phyloP scores from a whole-genome alignment of 1,140 invertebrate species.

The Tetragnatha versicolor region DNA sequence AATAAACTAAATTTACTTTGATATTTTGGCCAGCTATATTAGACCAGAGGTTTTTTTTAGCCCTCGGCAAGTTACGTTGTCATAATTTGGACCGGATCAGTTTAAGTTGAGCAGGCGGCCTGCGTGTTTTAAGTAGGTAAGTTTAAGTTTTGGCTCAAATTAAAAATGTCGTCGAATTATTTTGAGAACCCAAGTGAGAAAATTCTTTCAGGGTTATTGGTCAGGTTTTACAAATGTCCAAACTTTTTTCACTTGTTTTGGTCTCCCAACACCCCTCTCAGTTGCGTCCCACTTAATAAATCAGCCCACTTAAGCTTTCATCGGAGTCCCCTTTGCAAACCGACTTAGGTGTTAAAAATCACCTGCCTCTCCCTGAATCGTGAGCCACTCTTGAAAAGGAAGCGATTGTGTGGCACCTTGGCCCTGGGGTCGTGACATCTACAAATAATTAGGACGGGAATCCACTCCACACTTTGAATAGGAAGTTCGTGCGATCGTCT shows the following conservation, averaged over 20 bases:
- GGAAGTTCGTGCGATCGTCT: constrained; percentile 18
- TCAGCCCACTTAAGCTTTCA: too few relatives aligned
- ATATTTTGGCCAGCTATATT: too few relatives aligned
- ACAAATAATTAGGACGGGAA: constrained; percentile 34
- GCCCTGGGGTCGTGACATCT: constrained; percentile 6
- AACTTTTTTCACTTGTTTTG: neutral
- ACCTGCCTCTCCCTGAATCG: neutral
- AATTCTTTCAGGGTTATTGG: neutral
- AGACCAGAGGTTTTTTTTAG: too few relatives aligned
- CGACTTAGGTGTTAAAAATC: constrained; percentile 30
- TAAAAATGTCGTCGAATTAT: neutral
- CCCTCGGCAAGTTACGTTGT: too few relatives aligned
- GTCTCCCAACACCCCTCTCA: constrained; percentile 12
- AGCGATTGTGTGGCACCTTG: constrained; percentile 12
- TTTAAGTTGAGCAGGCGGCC: too few relatives aligned
- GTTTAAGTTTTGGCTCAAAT: too few relatives aligned
- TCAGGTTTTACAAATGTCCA: neutral
- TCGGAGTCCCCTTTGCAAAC: too few relatives aligned
- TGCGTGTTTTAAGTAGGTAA: too few relatives aligned
- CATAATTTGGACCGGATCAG: too few relatives aligned
- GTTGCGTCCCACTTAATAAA: neutral
- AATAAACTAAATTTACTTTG: too few relatives aligned
- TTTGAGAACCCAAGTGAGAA: neutral
- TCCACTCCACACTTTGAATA: neutral
- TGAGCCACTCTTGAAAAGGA: constrained; percentile 1